phyloP scores from a whole-genome alignment of 2,888 invertebrate genomes.

The Ellobium chinense region DNA sequence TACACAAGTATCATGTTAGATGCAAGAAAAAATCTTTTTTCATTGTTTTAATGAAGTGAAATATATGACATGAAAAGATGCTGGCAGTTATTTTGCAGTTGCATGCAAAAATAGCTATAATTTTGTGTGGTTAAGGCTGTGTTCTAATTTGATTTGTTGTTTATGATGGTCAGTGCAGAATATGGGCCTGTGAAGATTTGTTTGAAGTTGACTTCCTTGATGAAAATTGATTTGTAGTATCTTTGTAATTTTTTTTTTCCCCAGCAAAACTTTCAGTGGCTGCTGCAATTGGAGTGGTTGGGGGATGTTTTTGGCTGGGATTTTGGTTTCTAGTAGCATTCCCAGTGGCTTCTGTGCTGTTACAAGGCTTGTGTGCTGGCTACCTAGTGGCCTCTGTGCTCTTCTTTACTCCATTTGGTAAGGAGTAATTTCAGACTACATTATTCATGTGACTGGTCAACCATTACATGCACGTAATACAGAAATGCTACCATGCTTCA shows the following conservation, averaged over 20 bases:
- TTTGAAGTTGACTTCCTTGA: too few species aligned
- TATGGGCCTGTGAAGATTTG: too few species aligned
- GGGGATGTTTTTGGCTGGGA: constrained; percentile 83
- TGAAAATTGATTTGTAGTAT: neutral
- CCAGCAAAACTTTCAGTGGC: constrained; percentile 20
- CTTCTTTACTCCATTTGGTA: constrained; percentile 84
- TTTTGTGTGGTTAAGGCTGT: too few species aligned
- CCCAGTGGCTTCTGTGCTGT: constrained; percentile 83
- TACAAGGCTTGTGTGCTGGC: constrained; percentile 83
- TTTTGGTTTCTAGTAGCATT: constrained; percentile 84
- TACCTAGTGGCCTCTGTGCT: constrained; percentile 83
- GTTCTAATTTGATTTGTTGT: too few species aligned
- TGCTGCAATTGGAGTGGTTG: constrained; percentile 81
- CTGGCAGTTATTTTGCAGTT: too few species aligned
- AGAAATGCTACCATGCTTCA: too few species aligned
- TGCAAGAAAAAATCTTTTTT: neutral
- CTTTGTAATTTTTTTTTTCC: neutral
- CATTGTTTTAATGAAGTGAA: neutral
- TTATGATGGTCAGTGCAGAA: too few species aligned
- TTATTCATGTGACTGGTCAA: too few species aligned
- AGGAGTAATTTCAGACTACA: too few species aligned
- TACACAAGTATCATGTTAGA: too few species aligned
- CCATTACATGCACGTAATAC: too few species aligned
- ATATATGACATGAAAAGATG: neutral
- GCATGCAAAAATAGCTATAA: too few species aligned